These are phyloP conservation scores for Ammodramus savannarum DNA, from an alignment of 2,113 vertebrate species.

Conservation along the genomic window DNA sequence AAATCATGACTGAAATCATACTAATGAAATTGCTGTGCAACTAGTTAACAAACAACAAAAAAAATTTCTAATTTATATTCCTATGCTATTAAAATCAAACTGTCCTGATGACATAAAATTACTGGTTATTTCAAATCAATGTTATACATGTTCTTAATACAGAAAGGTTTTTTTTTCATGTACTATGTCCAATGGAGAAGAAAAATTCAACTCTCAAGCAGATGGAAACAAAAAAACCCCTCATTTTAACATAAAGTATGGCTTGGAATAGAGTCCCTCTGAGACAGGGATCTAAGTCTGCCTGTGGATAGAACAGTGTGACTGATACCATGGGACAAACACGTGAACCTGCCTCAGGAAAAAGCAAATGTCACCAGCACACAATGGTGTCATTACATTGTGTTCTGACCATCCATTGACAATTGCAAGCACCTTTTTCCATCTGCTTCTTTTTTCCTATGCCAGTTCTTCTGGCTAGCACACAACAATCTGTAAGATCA, in stretches of 20 bases:
- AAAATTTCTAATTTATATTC: neutral
- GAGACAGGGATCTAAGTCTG: neutral
- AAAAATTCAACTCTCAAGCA: neutral
- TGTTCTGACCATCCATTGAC: neutral
- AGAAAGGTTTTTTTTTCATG: neutral
- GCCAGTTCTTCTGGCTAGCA: neutral
- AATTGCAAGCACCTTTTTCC: neutral
- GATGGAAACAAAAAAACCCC: neutral
- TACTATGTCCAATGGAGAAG: neutral
- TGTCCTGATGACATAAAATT: neutral
- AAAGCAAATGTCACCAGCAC: neutral
- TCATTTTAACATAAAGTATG: neutral
- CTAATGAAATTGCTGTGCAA: neutral
- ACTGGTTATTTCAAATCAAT: neutral
- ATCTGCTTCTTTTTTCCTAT: neutral
- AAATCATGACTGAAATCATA: neutral
- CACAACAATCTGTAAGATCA: neutral
- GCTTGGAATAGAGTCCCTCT: neutral
- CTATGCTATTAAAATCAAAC: neutral
- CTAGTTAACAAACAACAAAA: neutral
- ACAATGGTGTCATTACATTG: neutral
- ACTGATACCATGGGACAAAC: neutral
- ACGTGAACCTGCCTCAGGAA: accelerated
- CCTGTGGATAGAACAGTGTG: neutral
- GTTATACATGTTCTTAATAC: neutral